Evolutionary conservation across 35 echinoderm and acorn worm species (phyloP), one percentile per base, ranked within the genome.

Genomic region (Heliocidaris tuberculata): DNA sequence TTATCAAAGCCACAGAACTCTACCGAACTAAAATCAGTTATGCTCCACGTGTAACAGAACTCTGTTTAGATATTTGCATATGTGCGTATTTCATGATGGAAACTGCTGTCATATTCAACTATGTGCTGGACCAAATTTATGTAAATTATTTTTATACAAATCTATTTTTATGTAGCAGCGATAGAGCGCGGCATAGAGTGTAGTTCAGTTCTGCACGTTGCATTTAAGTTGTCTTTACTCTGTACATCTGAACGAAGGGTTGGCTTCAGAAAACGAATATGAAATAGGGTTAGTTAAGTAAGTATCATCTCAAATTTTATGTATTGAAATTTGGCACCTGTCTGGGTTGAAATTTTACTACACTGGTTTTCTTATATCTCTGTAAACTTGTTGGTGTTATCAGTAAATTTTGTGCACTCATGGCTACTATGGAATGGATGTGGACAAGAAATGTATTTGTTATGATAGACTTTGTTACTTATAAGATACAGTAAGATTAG

Each of bases 81-180:
- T n/a, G 21, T 21, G 65, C 65, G 7, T 78, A n/a, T 78, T 78
- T 78, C 65, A 78, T 24, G 27, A 78, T 78, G 0, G 65, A 27
- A 27, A 78, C 47, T 42, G 15, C 47, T 89, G 87, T 89, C 87
- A 47, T 89, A 48, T 89, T 89, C 87, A 89, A 47, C 87, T n/a
- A 59, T 93, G 11, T 93, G 91, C 50, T 52, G 91, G 91, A 93
- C 91, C 91, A 93, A 93, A 93, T 93, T 93, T 93, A 59, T 93
- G 91, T 93, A 48, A 93, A 31, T 48, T 93, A 93, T 93, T 93
- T 93, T 93, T 93, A 93, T 93, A 59, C 50, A 93, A 59, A 93
- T 93, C 16, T 89, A 89, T 89, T 89, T 89, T 89, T 89, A 48
- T 89, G 87, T 89, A 89, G 87, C 24, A 32, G 47, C 47, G 29